Conservation (phyloP, 2,888 invertebrate genomes). For the Teleogryllus oceanicus region DNA sequence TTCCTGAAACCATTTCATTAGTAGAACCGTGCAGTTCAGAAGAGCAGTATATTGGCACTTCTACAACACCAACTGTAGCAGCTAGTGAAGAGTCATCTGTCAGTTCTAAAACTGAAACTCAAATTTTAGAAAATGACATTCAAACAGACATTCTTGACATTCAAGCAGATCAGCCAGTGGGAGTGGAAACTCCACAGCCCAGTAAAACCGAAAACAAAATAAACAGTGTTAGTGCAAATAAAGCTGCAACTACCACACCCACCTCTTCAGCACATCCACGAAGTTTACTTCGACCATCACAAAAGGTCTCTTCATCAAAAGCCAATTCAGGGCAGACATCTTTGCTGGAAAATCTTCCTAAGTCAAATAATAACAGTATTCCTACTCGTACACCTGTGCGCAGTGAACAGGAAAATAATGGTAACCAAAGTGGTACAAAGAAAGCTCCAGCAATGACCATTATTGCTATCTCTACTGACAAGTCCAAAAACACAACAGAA, state of each 20-base stretch:
- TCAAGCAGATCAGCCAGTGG: not conserved
- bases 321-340: not conserved
- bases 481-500: conserved; percentile 47
- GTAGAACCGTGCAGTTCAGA: not conserved
- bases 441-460: conserved; percentile 42
- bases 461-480: conserved; percentile 48
- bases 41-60: not conserved
- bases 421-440: not conserved
- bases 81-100: not conserved
- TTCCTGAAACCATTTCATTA: not conserved
- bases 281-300: conserved; percentile 29
- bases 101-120: not conserved
- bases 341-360: not conserved
- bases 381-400: not conserved
- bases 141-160: not conserved
- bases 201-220: not conserved
- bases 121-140: not conserved
- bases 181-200: not conserved
- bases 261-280: conserved; percentile 28
- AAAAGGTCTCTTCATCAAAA: conserved; percentile 1
- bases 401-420: not conserved
- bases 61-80: not conserved
- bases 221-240: not conserved
- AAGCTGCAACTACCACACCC: not conserved
- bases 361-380: not conserved